phyloP scores from a whole-genome alignment of 2,113 vertebrate species.

The Rhea pennata region DNA sequence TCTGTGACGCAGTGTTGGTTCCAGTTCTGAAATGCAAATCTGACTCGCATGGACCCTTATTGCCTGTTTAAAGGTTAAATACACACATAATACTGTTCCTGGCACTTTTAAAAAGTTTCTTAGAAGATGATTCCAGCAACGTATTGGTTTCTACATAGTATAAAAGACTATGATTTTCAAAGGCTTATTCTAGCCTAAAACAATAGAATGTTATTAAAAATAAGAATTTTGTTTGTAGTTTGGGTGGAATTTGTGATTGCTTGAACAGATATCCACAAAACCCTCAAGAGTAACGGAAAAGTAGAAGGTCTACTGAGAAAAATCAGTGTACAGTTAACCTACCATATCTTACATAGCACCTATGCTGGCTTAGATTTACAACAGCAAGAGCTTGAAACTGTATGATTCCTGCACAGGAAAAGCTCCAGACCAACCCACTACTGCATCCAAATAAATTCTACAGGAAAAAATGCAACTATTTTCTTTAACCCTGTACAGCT shows the following conservation, averaged over 20 bases:
- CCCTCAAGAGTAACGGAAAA: background rate
- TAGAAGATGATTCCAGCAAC: background rate
- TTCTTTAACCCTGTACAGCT: background rate
- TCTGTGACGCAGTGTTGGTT: background rate
- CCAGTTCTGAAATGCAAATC: constrained; percentile 28
- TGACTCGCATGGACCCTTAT: background rate
- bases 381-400: background rate
- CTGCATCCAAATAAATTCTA: background rate
- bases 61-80: constrained; percentile 42
- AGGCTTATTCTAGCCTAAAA: background rate
- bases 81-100: constrained; percentile 18
- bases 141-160: background rate
- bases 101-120: constrained; percentile 28
- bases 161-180: constrained; percentile 7
- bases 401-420: background rate
- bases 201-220: background rate
- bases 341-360: background rate
- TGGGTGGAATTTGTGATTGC: constrained; percentile 2
- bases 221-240: background rate
- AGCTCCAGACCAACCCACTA: background rate
- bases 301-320: background rate
- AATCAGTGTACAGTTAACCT: background rate
- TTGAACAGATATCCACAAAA: background rate
- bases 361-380: background rate
- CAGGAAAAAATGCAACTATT: background rate